phyloP scores from a whole-genome alignment of 2,888 invertebrate genomes.

The Sphinx pinastri region DNA sequence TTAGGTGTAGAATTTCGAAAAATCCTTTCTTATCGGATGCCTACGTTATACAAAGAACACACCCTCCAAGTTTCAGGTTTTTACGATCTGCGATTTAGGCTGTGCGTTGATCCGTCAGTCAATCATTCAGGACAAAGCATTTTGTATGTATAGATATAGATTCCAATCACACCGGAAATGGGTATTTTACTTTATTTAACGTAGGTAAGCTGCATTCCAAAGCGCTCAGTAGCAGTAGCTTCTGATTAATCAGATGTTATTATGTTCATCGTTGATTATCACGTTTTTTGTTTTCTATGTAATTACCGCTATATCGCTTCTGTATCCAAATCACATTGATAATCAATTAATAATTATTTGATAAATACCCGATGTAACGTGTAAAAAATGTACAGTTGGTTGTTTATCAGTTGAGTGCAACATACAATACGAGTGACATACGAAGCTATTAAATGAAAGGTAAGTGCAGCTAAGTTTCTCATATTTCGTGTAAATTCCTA shows the following conservation, averaged over 20 bases:
- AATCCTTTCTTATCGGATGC: too few relatives aligned
- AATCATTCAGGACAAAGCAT: too few relatives aligned
- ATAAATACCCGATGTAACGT: conserved; percentile 40
- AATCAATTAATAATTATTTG: conserved; percentile 38
- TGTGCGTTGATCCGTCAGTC: too few relatives aligned
- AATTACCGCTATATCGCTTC: conserved; percentile 46
- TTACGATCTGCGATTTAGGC: too few relatives aligned
- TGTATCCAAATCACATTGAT: conserved; percentile 46
- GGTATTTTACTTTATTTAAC: too few relatives aligned
- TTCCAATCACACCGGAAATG: too few relatives aligned
- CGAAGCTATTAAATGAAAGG: conserved; percentile 50
- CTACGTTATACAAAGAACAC: too few relatives aligned
- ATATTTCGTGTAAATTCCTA: too few relatives aligned
- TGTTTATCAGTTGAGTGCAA: conserved; percentile 46
- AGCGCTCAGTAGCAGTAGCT: not conserved
- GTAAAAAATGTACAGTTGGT: conserved; percentile 49
- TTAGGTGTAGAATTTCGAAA: too few relatives aligned
- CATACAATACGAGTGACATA: conserved; percentile 32
- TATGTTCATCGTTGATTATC: conserved; percentile 16
- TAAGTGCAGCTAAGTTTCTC: conserved; percentile 31
- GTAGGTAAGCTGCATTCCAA: too few relatives aligned
- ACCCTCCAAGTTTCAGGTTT: too few relatives aligned
- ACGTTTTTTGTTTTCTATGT: conserved; percentile 35
- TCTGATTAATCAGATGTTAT: not conserved
- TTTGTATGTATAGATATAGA: too few relatives aligned